Evolutionary conservation across 2,113 vertebrate genomes (phyloP).

Genomic region (Silurus glanis): DNA sequence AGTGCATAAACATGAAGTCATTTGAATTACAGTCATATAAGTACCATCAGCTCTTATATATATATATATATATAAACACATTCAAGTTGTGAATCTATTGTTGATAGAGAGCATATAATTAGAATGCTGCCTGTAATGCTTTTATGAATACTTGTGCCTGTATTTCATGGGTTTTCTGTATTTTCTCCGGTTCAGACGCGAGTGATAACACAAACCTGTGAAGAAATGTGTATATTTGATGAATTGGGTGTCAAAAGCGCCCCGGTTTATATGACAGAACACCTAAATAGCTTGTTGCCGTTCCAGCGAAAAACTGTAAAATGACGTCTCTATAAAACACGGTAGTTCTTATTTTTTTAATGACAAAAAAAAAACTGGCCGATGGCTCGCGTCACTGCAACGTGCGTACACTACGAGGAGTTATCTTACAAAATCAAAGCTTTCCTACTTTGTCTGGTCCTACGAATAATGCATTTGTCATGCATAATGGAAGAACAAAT

Average conservation of each 20-base stretch:
- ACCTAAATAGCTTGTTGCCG: background rate
- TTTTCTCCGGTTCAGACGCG: background rate
- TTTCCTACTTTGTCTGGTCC: background rate
- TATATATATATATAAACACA: background rate
- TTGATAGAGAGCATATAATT: background rate
- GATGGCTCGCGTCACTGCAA: background rate
- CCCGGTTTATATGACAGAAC: background rate
- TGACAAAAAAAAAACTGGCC: background rate
- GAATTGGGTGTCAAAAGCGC: background rate
- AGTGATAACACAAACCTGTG: background rate
- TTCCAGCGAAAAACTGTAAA: background rate
- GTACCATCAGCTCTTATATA: too few relatives aligned
- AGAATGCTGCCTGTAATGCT: background rate
- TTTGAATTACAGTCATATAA: background rate
- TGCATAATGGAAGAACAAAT: slow-evolving; percentile 42
- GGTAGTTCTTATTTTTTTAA: background rate
- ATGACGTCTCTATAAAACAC: background rate
- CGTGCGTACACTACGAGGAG: background rate
- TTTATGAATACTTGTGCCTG: background rate
- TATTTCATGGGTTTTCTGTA: background rate
- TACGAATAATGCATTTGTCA: slow-evolving; percentile 31
- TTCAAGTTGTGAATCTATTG: background rate
- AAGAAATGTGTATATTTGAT: background rate
- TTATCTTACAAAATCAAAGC: slow-evolving; percentile 10
- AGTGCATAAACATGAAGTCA: background rate